Evolutionary conservation across 1,140 invertebrate species (phyloP), one percentile per base, ranked within the genome.

Genomic region (Bacillus rossius): DNA sequence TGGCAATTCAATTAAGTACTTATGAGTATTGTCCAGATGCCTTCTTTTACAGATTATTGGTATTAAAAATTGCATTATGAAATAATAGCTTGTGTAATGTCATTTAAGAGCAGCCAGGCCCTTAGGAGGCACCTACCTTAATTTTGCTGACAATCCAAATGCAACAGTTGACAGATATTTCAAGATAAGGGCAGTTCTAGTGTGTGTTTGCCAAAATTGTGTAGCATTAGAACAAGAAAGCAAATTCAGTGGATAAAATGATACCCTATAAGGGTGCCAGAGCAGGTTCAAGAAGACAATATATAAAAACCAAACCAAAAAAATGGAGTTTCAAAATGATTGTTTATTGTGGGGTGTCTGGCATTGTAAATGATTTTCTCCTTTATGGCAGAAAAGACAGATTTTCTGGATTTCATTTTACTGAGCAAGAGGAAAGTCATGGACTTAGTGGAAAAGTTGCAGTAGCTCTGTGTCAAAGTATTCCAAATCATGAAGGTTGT

Each of bases 261-360:
- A 77, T 78, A 70, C 63, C 77, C 5, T 77, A 74, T 60, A 78
- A 77, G 61, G 75, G 73, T 1, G 66, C 66, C 22, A 65, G 69
- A 67, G 69, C 66, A 22, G 69, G 67, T 17, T 61, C 53, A 34
- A 65, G 64, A 17, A 65, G 65, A 23, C 70, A 71, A 50, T 72
- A 73, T 55, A 59, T 72, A 17, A 66, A 63, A 22, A 62, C 57
- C 13, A 72, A 74, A 55, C 71, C 72, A 17, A 63, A 65, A 34
- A 73, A 71, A 57, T 66, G 65, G 57, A 73, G 71, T 8, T 71
- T 70, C n/a, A 77, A 75, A 67, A 56, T 74, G 47, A 76, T 69
- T 64, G 66, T 67, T 38, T 52, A 66, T 59, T 64, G 67, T 29
- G 66, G 64, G 62, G 38, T 66, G 45, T 67, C 62, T 53, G 72